Evolutionary conservation across 1,140 invertebrate genomes (phyloP).

Genomic region (Agrypnia vestita): DNA sequence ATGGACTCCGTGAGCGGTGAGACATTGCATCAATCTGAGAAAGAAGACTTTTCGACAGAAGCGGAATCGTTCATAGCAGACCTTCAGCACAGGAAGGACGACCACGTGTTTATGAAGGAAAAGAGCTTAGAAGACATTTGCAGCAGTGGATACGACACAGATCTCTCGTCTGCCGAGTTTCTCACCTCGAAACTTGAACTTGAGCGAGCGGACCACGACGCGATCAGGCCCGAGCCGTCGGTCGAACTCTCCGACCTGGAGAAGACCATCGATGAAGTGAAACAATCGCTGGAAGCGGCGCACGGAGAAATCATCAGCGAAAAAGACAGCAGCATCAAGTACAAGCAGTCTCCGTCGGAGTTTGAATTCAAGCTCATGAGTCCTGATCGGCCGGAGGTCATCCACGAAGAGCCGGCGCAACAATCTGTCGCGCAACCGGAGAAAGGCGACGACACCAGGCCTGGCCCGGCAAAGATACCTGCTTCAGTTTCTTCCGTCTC

Average conservation of each 20-base stretch:
- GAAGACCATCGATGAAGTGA: slow-evolving; percentile 80
- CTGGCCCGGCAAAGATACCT: slow-evolving; percentile 39
- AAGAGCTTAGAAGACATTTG: slow-evolving; percentile 74
- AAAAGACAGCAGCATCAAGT: slow-evolving; percentile 73
- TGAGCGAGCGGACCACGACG: slow-evolving; percentile 69
- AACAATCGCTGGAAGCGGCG: slow-evolving; percentile 78
- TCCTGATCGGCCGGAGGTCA: slow-evolving; percentile 71
- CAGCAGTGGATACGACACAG: slow-evolving; percentile 78
- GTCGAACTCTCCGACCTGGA: slow-evolving; percentile 73
- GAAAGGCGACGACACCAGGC: slow-evolving; percentile 31
- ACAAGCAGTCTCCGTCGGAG: slow-evolving; percentile 81
- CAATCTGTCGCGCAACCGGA: slow-evolving; percentile 35
- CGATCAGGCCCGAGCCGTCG: slow-evolving; percentile 69
- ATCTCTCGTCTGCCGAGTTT: slow-evolving; percentile 79
- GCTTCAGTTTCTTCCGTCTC: slow-evolving; percentile 54
- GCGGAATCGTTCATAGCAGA: slow-evolving; percentile 71
- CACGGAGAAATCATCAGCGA: slow-evolving; percentile 79
- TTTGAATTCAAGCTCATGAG: slow-evolving; percentile 79
- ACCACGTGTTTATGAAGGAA: slow-evolving; percentile 71
- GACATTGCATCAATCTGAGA: slow-evolving; percentile 71
- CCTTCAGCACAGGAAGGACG: slow-evolving; percentile 68
- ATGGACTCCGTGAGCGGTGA: slow-evolving; percentile 72
- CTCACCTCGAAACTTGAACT: slow-evolving; percentile 73
- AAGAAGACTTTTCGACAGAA: slow-evolving; percentile 67
- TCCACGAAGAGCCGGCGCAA: slow-evolving; percentile 70